phyloP scores from a whole-genome alignment of 1,140 invertebrate genomes.

The Oscheius sp. region DNA sequence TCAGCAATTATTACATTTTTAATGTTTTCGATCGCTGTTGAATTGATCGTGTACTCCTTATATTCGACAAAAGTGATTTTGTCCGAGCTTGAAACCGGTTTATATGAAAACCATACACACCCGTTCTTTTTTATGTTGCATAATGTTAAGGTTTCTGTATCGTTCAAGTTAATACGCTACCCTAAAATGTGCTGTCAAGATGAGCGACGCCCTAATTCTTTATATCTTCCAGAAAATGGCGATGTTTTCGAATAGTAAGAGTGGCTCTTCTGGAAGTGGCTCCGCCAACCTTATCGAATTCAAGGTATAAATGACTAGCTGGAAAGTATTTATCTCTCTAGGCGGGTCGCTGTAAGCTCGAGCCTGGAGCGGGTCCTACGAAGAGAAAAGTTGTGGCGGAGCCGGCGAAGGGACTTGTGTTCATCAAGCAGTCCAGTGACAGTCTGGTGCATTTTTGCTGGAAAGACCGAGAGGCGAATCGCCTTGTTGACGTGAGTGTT shows the following conservation, averaged over 20 bases:
- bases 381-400: constrained; percentile 72
- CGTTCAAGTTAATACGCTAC: no score
- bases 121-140: no score
- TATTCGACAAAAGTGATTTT: no score
- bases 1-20: no score
- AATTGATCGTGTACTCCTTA: no score
- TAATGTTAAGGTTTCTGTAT: no score
- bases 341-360: constrained; percentile 18
- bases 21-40: no score
- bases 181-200: no score
- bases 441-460: constrained; percentile 95
- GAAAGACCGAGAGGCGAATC: constrained; percentile 82
- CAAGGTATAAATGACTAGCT: not conserved
- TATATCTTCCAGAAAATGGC: not conserved
- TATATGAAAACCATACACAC: no score
- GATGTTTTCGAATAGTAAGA: not conserved
- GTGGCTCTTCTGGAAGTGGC: not conserved
- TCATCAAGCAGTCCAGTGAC: constrained; percentile 82
- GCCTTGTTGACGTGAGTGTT: constrained; percentile 69
- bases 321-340: not conserved
- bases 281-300: constrained; percentile 9
- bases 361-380: not conserved
- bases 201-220: no score
- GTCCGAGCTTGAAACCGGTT: no score
- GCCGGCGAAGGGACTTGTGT: constrained; percentile 87